Base-by-base conservation (phyloP, 2,113 vertebrate species). In the Nannospalax galili region DNA sequence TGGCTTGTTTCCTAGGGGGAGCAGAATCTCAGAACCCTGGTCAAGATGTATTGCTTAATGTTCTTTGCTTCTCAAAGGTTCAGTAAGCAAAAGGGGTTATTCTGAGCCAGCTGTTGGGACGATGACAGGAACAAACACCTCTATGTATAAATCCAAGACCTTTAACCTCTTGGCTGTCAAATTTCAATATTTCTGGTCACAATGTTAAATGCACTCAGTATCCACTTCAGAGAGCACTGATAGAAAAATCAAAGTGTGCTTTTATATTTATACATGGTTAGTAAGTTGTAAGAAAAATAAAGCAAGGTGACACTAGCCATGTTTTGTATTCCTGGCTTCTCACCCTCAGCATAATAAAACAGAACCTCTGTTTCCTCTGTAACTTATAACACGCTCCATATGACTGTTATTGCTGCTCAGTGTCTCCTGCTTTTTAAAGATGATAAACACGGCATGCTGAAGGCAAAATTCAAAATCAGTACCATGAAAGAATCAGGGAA, bases 131-230 rank as follows among this genome's bases (percentile, higher is more conserved):
- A 97, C 97, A 98, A 98, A 98, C 98, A 98, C 98, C 98, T 98
- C 88, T 48, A 97, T 98, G 97, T 98, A 98, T 98, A 98, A 98
- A 98, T 98, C 96, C 98, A 97, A 97, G 98, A 98, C 98, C 98
- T 98, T 98, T 98, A 97, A 98, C 97, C 97, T 97, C 94, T 96
- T 77, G 96, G 98, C 98, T 98, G 98, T 98, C 98, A 98, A 98
- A 98, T 98, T 98, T 98, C 98, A 98, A 98, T 98, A 98, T 98
- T 98, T 98, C 97, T 98, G 98, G 98, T 98, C 98, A 98, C 97
- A 86, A 91, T 98, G 98, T 98, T 98, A 98, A 98, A 98, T 98
- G 97, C 92, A 96, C 90, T 96, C 93, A 97, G 91, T 97, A 98
- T 96, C 97, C 96, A 95, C 98, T 98, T 97, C 96, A 95, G 96